A percentile compares a stretch with the other conserved stretches of the same genome.
phyloP scores from a whole-genome alignment of 37 sponge, comb jelly and placozoan genomes.

The Halichondria panicea region DNA sequence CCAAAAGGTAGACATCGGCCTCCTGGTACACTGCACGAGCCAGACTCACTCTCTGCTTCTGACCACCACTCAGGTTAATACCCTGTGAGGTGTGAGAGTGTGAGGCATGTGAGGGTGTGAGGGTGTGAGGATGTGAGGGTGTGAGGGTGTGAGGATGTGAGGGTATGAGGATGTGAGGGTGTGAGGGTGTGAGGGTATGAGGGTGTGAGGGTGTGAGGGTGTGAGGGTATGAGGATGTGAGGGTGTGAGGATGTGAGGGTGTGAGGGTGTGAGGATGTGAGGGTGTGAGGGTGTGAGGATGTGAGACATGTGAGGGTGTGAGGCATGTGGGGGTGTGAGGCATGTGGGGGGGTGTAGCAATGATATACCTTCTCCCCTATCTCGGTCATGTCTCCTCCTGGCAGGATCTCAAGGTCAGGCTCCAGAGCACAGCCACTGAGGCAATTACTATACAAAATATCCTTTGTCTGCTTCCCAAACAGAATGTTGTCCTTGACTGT shows the following conservation, averaged over 20 bases:
- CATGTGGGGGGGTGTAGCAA: too few relatives aligned
- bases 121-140: neutral
- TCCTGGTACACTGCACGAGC: constrained; percentile 94
- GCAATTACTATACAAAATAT: constrained; percentile 35
- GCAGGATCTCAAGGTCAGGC: constrained; percentile 90
- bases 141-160: too few relatives aligned
- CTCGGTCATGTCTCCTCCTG: constrained; percentile 93
- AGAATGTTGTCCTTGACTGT: constrained; percentile 87
- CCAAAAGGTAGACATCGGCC: constrained; percentile 84
- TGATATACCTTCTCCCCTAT: constrained; percentile 99
- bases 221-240: too few relatives aligned
- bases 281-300: too few relatives aligned
- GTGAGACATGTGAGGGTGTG: too few relatives aligned
- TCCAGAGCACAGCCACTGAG: constrained; percentile 83
- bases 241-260: too few relatives aligned
- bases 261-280: too few relatives aligned
- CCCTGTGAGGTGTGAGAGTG: constrained; percentile 64
- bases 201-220: too few relatives aligned
- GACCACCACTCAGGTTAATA: constrained; percentile 97
- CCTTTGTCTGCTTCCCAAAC: constrained; percentile 67
- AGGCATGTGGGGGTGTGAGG: too few relatives aligned
- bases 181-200: too few relatives aligned
- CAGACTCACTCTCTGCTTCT: constrained; percentile 95
- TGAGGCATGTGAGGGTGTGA: constrained; percentile 24
- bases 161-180: too few relatives aligned